phyloP scores from a whole-genome alignment of 1,140 invertebrate genomes.

The Drosophila nannoptera region DNA sequence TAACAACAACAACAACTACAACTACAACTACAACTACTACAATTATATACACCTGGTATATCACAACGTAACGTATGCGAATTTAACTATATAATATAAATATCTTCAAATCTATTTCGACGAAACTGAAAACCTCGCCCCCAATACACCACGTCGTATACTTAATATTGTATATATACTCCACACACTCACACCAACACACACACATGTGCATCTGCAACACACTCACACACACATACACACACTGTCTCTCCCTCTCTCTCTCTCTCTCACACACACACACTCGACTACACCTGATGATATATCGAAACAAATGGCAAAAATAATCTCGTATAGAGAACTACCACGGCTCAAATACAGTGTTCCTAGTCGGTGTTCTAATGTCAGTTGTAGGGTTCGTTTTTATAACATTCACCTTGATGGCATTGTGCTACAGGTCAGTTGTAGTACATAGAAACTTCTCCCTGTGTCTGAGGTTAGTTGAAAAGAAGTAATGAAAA shows the following conservation, averaged over 20 bases:
- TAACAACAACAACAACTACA: constrained; percentile 4
- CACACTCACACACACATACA: constrained; percentile 7
- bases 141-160: constrained; percentile 33
- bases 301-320: constrained; percentile 60
- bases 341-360: constrained; percentile 96
- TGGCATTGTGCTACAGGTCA: constrained; percentile 99
- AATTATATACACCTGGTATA: constrained; percentile 22
- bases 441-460: constrained; percentile 98
- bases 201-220: constrained; percentile 16
- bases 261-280: constrained; percentile 14
- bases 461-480: constrained; percentile 97
- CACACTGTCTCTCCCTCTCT: background rate
- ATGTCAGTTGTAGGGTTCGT: constrained; percentile 99
- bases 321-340: constrained; percentile 84
- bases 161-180: constrained; percentile 41
- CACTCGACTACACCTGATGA: constrained; percentile 1
- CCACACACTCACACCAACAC: too few species aligned
- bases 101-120: background rate
- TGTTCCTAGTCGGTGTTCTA: constrained; percentile 97
- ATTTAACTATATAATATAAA: constrained; percentile 27
- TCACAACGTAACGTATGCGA: constrained; percentile 37
- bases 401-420: constrained; percentile 98
- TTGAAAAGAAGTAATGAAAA: constrained; percentile 82
- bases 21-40: constrained; percentile 6
- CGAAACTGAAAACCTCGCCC: constrained; percentile 11